These are phyloP conservation scores for Parnassius orleans DNA, from an alignment of 2,888 invertebrate species.

Conservation along the genomic window DNA sequence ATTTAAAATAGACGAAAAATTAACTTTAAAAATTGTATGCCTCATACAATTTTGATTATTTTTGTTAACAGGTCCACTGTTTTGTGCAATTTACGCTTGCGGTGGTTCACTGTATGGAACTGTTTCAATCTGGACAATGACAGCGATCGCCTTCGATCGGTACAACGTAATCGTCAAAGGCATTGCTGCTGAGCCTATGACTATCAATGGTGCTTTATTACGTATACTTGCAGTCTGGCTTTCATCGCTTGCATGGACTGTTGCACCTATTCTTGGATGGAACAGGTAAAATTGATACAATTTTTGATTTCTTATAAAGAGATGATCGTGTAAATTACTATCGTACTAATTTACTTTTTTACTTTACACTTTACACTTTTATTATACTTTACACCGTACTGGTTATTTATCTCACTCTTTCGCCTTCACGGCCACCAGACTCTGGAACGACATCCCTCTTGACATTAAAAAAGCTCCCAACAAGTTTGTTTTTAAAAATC, in stretches of 20 bases:
- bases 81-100: slow-evolving; percentile 89
- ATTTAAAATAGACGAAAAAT: not conserved
- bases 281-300: slow-evolving; percentile 67
- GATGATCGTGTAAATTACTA: not conserved
- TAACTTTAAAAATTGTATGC: not conserved
- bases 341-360: too few relatives aligned
- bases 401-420: too few relatives aligned
- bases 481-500: too few relatives aligned
- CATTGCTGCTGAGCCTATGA: slow-evolving; percentile 87
- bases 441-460: too few relatives aligned
- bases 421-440: too few relatives aligned
- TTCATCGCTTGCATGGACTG: slow-evolving; percentile 85
- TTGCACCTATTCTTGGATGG: slow-evolving; percentile 89
- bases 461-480: too few relatives aligned
- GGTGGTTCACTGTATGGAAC: slow-evolving; percentile 90
- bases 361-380: too few relatives aligned
- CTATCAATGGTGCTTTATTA: slow-evolving; percentile 84
- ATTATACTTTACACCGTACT: too few relatives aligned
- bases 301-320: not conserved
- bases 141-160: slow-evolving; percentile 89
- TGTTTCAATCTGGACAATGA: slow-evolving; percentile 91
- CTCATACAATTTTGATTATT: not conserved
- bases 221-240: slow-evolving; percentile 86
- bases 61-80: slow-evolving; percentile 79
- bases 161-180: slow-evolving; percentile 93